Evolutionary conservation across 2,113 vertebrate genomes (phyloP), one percentile per base, ranked within the genome.

Genomic region (Psophia crepitans): DNA sequence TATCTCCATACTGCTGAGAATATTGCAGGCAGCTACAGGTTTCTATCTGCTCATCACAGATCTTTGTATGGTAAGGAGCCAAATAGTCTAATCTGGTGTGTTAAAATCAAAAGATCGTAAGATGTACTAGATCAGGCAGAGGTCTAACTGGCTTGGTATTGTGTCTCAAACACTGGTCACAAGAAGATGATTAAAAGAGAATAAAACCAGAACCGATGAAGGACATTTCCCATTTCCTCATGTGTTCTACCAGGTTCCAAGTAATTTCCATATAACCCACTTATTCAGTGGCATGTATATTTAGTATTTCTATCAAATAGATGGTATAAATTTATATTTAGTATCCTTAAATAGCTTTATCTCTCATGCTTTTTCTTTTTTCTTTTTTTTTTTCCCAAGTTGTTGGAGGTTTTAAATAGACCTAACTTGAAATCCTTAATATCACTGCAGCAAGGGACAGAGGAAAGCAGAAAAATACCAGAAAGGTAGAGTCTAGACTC

Each of bases 241-340:
- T 46, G 56, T 22, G 11, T 4, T 23, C 14, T 71, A 18, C 14
- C 27, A 35, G 19, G n/a, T n/a, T 91, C 44, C 44, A 76, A 41
- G 63, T 30, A 33, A 57, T 71, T 79, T 71, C 39, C 5, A 6
- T 32, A 54, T 0, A 0, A 32, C 44, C 2, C 2, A 39, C 4
- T 58, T 71, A 53, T 14, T 23, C 8, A 63, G 15, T 41, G 39
- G 8, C 12, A 30, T 33, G 14, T 14, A 57, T 53, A 49, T 53
- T 83, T 83, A 70, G 4, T 28, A 58, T 6, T 79, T 66, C 10
- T 49, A 15, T 54, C 14, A 80, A 84, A 91, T 46, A 14, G 5
- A 22, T 0, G 0, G 6, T 41, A 80, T 35, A 4, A 30, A 30
- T 48, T 48, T 0, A 37, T n/a, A 48, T 43, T 86, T 76, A 54